Conservation (phyloP, 2,113 vertebrate genomes). For the Perca flavescens region DNA sequence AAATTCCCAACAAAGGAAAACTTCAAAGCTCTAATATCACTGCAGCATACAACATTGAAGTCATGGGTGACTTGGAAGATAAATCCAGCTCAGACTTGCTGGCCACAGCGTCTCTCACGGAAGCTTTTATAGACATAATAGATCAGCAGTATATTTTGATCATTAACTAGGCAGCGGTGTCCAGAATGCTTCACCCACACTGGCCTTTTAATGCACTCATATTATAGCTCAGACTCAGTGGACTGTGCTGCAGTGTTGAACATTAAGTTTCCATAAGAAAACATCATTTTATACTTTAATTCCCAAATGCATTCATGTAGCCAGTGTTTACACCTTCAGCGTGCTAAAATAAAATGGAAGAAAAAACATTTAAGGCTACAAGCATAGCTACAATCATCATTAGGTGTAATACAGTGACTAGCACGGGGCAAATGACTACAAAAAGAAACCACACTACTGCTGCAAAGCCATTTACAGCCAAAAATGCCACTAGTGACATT, state of each 20-base stretch:
- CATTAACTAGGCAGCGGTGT: not conserved
- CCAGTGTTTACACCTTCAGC: not conserved
- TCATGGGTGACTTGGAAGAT: not conserved
- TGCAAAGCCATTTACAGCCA: slow-evolving; percentile 9
- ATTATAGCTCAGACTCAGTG: not conserved
- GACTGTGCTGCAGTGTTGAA: not conserved
- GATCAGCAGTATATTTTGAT: not conserved
- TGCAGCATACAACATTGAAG: not conserved
- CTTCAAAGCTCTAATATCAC: not conserved
- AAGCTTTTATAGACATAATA: slow-evolving; percentile 17
- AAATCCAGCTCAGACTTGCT: not conserved
- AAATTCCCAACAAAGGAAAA: not conserved
- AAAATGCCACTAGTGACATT: not conserved
- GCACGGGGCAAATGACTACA: not conserved
- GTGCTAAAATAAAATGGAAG: not conserved
- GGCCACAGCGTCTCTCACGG: not conserved
- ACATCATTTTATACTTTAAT: not conserved
- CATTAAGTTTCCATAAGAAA: slow-evolving; percentile 3
- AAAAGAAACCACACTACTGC: not conserved
- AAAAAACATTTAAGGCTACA: not conserved
- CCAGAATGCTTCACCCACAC: not conserved
- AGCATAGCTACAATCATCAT: not conserved
- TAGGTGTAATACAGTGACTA: not conserved
- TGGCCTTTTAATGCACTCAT: not conserved
- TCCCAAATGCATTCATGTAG: not conserved